A percentile compares a stretch with the other conserved stretches of the same genome.
These are phyloP conservation scores for Rhynchonycteris naso DNA, from an alignment of 2,797 vertebrate species.

Conservation along the genomic window DNA sequence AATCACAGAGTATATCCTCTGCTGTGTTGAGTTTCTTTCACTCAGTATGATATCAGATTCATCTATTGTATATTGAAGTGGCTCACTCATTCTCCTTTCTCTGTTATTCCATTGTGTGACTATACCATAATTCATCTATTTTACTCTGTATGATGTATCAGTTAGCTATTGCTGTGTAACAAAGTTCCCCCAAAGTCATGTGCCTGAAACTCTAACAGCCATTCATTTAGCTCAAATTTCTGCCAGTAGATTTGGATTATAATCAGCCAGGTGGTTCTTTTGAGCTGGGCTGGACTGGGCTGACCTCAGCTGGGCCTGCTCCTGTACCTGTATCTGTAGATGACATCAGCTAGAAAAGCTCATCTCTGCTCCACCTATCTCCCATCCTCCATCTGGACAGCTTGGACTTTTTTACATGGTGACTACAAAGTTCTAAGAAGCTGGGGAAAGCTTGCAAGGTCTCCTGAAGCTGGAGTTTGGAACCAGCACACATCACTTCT, in stretches of 20 bases:
- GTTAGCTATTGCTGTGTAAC: not conserved
- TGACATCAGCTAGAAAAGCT: not conserved
- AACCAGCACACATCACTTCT: not conserved
- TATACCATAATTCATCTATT: not conserved
- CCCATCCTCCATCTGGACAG: not conserved
- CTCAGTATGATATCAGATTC: too few species aligned
- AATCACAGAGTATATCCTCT: accelerated
- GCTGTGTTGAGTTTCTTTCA: not conserved
- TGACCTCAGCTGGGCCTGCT: not conserved
- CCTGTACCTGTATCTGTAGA: accelerated
- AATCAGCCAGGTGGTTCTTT: not conserved
- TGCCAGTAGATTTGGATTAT: not conserved
- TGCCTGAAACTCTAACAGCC: not conserved
- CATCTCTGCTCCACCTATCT: not conserved
- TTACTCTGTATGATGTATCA: not conserved
- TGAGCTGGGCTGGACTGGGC: not conserved
- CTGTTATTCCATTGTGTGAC: not conserved
- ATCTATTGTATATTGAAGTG: accelerated
- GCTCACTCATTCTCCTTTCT: not conserved
- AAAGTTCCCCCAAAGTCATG: not conserved
- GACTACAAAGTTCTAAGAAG: not conserved
- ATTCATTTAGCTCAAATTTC: not conserved
- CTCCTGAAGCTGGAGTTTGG: not conserved
- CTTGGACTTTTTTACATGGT: accelerated
- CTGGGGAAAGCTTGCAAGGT: not conserved